These are phyloP conservation scores for Seriola rivoliana DNA, from an alignment of 2,113 vertebrate genomes.

Conservation along the genomic window DNA sequence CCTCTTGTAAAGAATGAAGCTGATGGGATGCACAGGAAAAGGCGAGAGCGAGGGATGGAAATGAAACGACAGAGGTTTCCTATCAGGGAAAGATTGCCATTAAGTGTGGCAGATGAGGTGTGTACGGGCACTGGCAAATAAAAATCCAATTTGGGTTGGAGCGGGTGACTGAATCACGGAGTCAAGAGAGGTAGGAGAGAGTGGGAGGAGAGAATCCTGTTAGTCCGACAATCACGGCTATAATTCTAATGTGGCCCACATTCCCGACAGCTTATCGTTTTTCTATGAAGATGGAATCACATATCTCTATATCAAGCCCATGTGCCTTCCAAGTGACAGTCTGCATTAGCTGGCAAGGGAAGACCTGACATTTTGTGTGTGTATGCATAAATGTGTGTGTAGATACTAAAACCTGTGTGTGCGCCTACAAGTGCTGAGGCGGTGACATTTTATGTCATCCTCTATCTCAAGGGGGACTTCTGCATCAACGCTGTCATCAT, in stretches of 20 bases:
- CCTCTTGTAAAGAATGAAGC: slow-evolving; percentile 83
- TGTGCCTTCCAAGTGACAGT: slow-evolving; percentile 40
- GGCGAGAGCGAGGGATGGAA: slow-evolving; percentile 65
- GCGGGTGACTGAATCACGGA: slow-evolving; percentile 58
- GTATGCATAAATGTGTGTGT: slow-evolving; percentile 7
- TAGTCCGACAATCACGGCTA: slow-evolving; percentile 74
- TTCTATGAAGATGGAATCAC: slow-evolving; percentile 60
- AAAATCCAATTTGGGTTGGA: slow-evolving; percentile 78
- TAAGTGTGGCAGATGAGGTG: slow-evolving; percentile 79
- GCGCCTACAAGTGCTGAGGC: slow-evolving; percentile 21
- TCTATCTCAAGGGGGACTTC: slow-evolving; percentile 41
- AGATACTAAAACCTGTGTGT: slow-evolving; percentile 31
- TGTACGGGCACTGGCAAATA: slow-evolving; percentile 73
- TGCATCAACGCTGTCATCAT: slow-evolving; percentile 62
- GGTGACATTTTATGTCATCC: slow-evolving; percentile 57
- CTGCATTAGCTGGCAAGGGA: slow-evolving; percentile 30
- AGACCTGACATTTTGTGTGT: slow-evolving; percentile 3
- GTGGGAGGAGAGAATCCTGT: slow-evolving; percentile 73
- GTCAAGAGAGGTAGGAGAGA: slow-evolving; percentile 64
- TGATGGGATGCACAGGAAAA: slow-evolving; percentile 76
- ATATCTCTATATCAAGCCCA: slow-evolving; percentile 64
- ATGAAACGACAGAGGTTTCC: slow-evolving; percentile 75
- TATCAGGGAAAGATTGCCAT: slow-evolving; percentile 69
- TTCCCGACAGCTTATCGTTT: slow-evolving; percentile 70
- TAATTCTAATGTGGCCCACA: slow-evolving; percentile 76